phyloP scores from a whole-genome alignment of 1,140 invertebrate species.

The Aphidius ervi region DNA sequence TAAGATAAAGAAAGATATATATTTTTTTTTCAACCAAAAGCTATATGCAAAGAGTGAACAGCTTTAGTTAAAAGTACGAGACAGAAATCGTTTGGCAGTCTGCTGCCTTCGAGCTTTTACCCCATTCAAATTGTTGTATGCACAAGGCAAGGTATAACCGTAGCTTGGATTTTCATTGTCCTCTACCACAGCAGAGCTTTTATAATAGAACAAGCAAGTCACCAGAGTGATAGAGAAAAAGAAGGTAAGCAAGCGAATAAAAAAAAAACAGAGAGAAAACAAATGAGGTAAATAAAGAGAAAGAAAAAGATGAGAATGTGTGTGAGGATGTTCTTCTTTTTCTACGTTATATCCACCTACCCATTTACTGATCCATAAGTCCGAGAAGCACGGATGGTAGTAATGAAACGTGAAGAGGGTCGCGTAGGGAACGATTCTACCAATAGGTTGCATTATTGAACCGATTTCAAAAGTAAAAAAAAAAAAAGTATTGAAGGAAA shows the following conservation, averaged over 20 bases:
- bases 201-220: constrained; percentile 24
- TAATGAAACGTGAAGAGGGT: constrained; percentile 25
- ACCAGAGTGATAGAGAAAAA: constrained; percentile 6
- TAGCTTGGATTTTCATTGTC: constrained; percentile 31
- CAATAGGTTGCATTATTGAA: constrained; percentile 26
- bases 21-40: too few species aligned
- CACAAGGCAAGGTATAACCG: constrained; percentile 28
- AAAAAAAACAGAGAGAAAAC: too few species aligned
- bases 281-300: too few species aligned
- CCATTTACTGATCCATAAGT: constrained; percentile 5
- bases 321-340: not conserved
- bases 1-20: not conserved
- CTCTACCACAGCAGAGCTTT: constrained; percentile 14
- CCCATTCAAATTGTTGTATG: constrained; percentile 30
- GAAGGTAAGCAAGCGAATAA: not conserved
- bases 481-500: too few species aligned
- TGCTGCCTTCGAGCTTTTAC: constrained; percentile 20
- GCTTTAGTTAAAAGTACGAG: constrained; percentile 12
- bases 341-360: not conserved
- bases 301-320: not conserved
- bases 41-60: too few species aligned
- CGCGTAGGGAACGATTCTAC: constrained; percentile 18
- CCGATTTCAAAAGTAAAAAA: constrained; percentile 1
- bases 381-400: constrained; percentile 3
- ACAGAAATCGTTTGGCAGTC: constrained; percentile 27